Evolutionary conservation across 1,140 invertebrate species (phyloP).

Genomic region (Rhopalosiphum maidis): DNA sequence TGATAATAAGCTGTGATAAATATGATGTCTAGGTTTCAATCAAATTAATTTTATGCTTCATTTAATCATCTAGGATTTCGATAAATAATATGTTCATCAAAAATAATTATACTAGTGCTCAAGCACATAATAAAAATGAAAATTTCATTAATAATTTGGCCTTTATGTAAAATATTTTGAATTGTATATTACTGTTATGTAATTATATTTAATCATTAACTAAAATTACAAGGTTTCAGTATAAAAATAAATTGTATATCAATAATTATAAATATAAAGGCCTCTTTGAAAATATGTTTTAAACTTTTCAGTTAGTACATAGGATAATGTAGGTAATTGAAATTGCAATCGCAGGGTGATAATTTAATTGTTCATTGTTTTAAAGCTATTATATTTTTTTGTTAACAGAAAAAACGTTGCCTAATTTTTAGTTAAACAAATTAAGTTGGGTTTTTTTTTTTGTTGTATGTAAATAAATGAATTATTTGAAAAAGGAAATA

Average conservation of each 20-base stretch:
- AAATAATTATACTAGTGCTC: neutral
- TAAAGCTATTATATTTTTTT: slow-evolving; percentile 38
- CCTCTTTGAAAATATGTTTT: neutral
- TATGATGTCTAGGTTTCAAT: slow-evolving; percentile 39
- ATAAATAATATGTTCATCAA: neutral
- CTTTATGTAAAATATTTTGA: neutral
- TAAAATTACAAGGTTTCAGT: slow-evolving; percentile 19
- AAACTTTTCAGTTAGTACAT: neutral
- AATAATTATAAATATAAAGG: slow-evolving; percentile 8
- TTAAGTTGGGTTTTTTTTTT: slow-evolving; percentile 50
- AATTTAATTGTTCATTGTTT: slow-evolving; percentile 47
- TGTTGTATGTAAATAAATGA: slow-evolving; percentile 54
- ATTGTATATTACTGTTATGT: neutral
- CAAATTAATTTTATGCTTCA: slow-evolving; percentile 11
- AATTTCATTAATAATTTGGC: neutral
- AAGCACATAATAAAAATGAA: neutral
- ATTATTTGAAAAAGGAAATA: slow-evolving; percentile 41
- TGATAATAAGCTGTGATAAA: slow-evolving; percentile 27
- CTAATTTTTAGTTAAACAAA: slow-evolving; percentile 44
- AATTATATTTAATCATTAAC: neutral
- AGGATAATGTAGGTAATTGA: slow-evolving; percentile 14
- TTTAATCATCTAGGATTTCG: slow-evolving; percentile 8
- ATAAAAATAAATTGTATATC: neutral
- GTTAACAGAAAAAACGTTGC: slow-evolving; percentile 41
- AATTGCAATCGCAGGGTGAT: slow-evolving; percentile 47